Percentiles rank a stretch among this genome's conserved stretches.
Evolutionary conservation across 2,888 invertebrate species (phyloP).

Genomic region (Oeneis ivallda): DNA sequence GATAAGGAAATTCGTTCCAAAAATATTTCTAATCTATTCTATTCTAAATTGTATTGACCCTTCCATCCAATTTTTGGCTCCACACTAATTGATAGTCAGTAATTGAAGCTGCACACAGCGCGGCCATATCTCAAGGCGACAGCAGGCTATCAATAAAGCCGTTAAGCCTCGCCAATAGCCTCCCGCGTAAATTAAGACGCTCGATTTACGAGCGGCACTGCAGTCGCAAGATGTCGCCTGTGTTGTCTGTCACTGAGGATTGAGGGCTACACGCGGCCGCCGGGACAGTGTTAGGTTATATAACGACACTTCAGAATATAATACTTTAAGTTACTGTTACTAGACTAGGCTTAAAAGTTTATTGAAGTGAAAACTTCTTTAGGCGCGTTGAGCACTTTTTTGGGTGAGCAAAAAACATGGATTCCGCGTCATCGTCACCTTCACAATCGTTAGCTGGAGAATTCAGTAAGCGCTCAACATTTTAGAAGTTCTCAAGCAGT

Average conservation of each 20-base stretch:
- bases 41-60: too few species aligned
- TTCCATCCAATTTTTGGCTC: slow-evolving; percentile 37
- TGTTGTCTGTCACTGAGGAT: slow-evolving; percentile 42
- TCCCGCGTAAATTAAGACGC: slow-evolving; percentile 40
- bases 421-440: too few species aligned
- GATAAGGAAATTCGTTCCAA: too few species aligned
- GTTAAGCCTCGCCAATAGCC: slow-evolving; percentile 41
- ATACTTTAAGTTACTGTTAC: background rate
- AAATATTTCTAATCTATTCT: too few species aligned
- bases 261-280: slow-evolving; percentile 35
- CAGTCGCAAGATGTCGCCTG: slow-evolving; percentile 24
- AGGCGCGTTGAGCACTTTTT: too few species aligned
- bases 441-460: too few species aligned
- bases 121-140: slow-evolving; percentile 69
- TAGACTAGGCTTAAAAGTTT: background rate
- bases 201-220: slow-evolving; percentile 28
- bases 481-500: too few species aligned
- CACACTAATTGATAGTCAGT: slow-evolving; percentile 50
- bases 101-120: slow-evolving; percentile 60
- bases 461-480: too few species aligned
- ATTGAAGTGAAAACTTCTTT: too few species aligned
- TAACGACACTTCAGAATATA: background rate
- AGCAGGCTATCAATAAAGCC: slow-evolving; percentile 73
- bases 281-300: background rate
- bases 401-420: too few species aligned